Percentiles rank a stretch among this genome's conserved stretches.
These are phyloP conservation scores for Bombus consobrinus DNA, from an alignment of 1,140 invertebrate species.

Conservation along the genomic window DNA sequence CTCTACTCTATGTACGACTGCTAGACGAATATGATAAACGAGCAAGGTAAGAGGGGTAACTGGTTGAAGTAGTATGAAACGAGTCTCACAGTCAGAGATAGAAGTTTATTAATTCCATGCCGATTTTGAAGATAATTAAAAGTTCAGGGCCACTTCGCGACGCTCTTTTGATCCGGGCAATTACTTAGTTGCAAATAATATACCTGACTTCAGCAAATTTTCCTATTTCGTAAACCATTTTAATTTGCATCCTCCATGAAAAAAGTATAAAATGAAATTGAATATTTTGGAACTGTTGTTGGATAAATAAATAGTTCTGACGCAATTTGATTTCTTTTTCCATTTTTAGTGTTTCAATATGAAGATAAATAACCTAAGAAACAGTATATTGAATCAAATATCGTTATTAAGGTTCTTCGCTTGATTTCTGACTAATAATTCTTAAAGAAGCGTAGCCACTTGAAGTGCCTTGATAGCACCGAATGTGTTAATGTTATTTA, in stretches of 20 bases:
- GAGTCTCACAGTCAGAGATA: neutral
- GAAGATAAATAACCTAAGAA: too few relatives aligned
- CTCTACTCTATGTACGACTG: neutral
- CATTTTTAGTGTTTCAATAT: neutral
- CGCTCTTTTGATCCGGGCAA: neutral
- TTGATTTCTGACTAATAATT: too few relatives aligned
- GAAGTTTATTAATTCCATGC: conserved; percentile 34
- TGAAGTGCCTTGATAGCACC: too few relatives aligned
- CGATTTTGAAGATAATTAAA: conserved; percentile 38
- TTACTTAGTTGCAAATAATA: neutral
- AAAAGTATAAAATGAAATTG: neutral
- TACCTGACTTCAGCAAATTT: neutral
- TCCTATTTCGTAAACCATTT: neutral
- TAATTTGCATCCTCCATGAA: neutral
- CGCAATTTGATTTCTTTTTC: neutral
- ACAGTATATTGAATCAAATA: too few relatives aligned
- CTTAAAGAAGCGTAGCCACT: too few relatives aligned
- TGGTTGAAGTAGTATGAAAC: neutral
- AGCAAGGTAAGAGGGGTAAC: neutral
- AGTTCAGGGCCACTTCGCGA: neutral
- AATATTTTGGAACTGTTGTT: neutral
- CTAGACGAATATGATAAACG: conserved; percentile 1
- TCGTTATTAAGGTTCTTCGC: too few relatives aligned
- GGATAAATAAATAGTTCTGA: too few relatives aligned
- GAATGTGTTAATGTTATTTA: neutral